Evolutionary conservation across 2,888 invertebrate genomes (phyloP).

Genomic region (Papilio demoleus): DNA sequence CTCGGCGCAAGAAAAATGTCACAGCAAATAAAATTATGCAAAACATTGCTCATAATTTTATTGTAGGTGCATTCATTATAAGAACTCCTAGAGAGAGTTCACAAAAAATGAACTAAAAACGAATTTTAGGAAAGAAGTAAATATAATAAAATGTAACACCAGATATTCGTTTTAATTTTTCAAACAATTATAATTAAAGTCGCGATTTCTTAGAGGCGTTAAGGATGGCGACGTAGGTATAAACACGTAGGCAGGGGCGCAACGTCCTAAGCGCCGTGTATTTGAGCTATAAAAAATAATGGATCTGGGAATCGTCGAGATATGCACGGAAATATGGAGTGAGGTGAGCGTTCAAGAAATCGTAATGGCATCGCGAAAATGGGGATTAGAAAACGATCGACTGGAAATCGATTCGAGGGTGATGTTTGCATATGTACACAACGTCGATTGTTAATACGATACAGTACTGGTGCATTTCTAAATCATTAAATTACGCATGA

Average conservation of each 20-base stretch:
- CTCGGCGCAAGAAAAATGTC: slow-evolving; percentile 39
- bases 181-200: background rate
- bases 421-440: slow-evolving; percentile 59
- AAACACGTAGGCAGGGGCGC: slow-evolving; percentile 70
- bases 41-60: slow-evolving; percentile 24
- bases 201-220: slow-evolving; percentile 57
- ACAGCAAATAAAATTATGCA: slow-evolving; percentile 21
- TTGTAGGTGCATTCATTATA: background rate
- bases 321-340: slow-evolving; percentile 82
- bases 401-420: slow-evolving; percentile 74
- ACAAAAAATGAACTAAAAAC: slow-evolving; percentile 44
- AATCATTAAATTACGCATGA: background rate
- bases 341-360: slow-evolving; percentile 80
- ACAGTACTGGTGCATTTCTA: background rate
- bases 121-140: background rate
- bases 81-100: slow-evolving; percentile 4
- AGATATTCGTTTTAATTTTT: too few species aligned
- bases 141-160: too few species aligned
- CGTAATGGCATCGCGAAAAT: slow-evolving; percentile 81
- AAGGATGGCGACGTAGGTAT: slow-evolving; percentile 57
- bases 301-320: slow-evolving; percentile 82
- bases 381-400: slow-evolving; percentile 83
- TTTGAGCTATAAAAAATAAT: slow-evolving; percentile 82
- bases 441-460: background rate
- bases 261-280: slow-evolving; percentile 76